These are phyloP conservation scores for Pandemis cinnamomeana DNA, from an alignment of 2,888 invertebrate genomes.

Conservation along the genomic window DNA sequence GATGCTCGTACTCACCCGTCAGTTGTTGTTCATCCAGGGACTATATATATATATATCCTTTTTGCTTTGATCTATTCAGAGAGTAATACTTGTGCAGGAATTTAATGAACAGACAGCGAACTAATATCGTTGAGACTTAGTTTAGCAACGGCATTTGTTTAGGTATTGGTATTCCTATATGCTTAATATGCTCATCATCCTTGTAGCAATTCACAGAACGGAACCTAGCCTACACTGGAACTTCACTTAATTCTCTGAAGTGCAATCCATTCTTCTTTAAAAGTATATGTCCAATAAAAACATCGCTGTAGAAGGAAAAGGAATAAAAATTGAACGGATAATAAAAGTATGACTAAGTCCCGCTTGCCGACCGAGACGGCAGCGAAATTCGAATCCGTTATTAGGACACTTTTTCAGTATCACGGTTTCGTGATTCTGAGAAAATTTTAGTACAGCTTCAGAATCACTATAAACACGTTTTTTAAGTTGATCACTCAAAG, in stretches of 20 bases:
- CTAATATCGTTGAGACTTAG: no score
- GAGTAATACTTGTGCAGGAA: no score
- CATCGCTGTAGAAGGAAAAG: background rate
- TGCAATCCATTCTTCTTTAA: background rate
- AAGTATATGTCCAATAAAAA: background rate
- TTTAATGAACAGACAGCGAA: no score
- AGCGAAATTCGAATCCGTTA: constrained; percentile 24
- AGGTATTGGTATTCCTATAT: no score
- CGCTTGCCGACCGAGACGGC: constrained; percentile 10
- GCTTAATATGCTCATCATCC: no score
- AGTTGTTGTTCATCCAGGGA: background rate
- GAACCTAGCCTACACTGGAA: background rate
- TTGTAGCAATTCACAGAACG: no score
- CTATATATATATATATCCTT: background rate
- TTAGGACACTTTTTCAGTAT: constrained; percentile 26
- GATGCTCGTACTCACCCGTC: background rate
- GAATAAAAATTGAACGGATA: constrained; percentile 11
- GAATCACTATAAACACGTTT: background rate
- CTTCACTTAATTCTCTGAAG: background rate
- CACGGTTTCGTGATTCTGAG: background rate
- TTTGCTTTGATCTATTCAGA: background rate
- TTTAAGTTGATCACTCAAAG: background rate
- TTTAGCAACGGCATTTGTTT: no score
- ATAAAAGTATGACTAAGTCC: constrained; percentile 22
- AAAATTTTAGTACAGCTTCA: background rate